A percentile compares a stretch with the other conserved stretches of the same genome.
These are phyloP conservation scores for Trinorchestia longiramus DNA, from an alignment of 1,140 invertebrate species.

Conservation along the genomic window DNA sequence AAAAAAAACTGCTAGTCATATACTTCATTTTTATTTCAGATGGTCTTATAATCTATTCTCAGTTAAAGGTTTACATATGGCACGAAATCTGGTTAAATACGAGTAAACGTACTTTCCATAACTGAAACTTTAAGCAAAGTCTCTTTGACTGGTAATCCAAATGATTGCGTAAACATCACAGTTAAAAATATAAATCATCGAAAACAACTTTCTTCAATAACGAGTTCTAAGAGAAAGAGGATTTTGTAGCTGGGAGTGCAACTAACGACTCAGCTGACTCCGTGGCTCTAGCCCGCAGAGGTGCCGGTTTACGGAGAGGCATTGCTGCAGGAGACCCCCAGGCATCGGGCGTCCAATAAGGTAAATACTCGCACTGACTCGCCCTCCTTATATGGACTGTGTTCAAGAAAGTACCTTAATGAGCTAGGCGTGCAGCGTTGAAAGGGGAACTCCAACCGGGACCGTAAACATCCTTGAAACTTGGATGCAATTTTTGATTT, in stretches of 20 bases:
- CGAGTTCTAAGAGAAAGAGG: background rate
- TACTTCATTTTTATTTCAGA: background rate
- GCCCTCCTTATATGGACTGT: background rate
- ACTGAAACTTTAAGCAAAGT: background rate
- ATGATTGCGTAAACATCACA: background rate
- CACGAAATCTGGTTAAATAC: background rate
- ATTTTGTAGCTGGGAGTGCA: background rate
- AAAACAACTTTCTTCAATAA: background rate
- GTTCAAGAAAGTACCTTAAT: constrained; percentile 53
- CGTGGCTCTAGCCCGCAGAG: constrained; percentile 14
- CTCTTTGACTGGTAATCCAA: background rate
- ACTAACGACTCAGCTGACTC: constrained; percentile 14
- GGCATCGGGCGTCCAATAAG: constrained; percentile 37
- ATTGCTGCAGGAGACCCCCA: background rate
- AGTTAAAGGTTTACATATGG: background rate
- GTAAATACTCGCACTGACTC: constrained; percentile 39
- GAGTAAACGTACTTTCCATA: background rate
- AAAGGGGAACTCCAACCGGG: constrained; percentile 27
- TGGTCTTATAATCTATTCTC: background rate
- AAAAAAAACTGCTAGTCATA: background rate
- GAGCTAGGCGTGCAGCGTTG: background rate
- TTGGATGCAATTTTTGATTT: background rate
- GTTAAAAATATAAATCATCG: background rate
- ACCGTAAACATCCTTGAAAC: background rate
- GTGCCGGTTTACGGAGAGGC: constrained; percentile 39